Evolutionary conservation across 2,797 vertebrate species (phyloP).

Genomic region (Anguilla obscura): DNA sequence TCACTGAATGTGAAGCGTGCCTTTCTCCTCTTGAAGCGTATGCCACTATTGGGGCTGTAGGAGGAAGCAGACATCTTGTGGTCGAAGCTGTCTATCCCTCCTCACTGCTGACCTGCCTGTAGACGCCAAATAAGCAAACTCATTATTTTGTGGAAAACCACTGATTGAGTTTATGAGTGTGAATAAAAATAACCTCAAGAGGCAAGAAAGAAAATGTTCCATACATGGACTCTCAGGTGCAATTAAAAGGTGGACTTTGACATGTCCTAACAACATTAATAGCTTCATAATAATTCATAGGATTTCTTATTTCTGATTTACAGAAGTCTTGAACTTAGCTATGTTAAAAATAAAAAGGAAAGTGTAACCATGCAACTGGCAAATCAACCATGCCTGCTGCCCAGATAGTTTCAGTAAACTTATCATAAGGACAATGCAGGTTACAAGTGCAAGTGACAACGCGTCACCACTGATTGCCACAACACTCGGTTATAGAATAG

Average conservation of each 20-base stretch:
- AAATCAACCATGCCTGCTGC: not conserved
- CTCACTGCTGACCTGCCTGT: not conserved
- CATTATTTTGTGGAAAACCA: not conserved
- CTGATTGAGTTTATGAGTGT: not conserved
- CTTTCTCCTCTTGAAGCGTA: slow-evolving; percentile 76
- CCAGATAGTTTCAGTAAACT: not conserved
- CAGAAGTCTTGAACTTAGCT: not conserved
- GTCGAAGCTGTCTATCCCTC: not conserved
- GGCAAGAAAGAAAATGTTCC: not conserved
- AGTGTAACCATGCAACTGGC: not conserved
- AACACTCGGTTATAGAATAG: not conserved
- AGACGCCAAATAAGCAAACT: not conserved
- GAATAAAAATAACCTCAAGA: not conserved
- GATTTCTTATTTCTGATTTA: not conserved
- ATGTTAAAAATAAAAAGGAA: too few relatives aligned
- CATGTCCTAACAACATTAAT: not conserved
- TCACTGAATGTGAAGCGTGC: slow-evolving; percentile 77
- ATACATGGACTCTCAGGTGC: not conserved
- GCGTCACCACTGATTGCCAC: not conserved
- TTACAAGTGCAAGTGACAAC: not conserved
- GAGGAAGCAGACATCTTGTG: slow-evolving; percentile 55
- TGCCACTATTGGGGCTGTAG: slow-evolving; percentile 63
- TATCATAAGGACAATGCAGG: not conserved
- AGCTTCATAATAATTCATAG: not conserved
- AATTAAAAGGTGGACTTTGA: not conserved